Conservation (phyloP, 2,888 invertebrate genomes). For the Pharmacophagus antenor region DNA sequence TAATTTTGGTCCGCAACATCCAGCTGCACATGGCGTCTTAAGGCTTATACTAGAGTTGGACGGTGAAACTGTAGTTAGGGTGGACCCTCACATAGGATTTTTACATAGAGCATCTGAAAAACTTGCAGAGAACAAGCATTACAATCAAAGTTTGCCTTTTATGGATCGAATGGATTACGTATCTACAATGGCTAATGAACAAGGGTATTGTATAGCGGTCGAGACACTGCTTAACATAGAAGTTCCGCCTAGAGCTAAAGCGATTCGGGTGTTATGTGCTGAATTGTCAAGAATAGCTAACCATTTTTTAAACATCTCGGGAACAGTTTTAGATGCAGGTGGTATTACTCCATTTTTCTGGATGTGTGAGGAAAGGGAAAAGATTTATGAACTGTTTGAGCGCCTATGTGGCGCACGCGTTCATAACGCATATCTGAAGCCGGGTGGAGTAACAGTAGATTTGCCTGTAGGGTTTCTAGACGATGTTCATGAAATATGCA, state of each 20-base stretch:
- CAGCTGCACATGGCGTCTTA: constrained; percentile 94
- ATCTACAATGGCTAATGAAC: constrained; percentile 91
- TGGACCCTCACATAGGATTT: constrained; percentile 93
- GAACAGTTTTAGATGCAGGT: constrained; percentile 90
- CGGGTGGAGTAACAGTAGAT: constrained; percentile 87
- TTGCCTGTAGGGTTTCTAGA: constrained; percentile 85
- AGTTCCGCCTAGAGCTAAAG: constrained; percentile 88
- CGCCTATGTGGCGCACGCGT: constrained; percentile 90
- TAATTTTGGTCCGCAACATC: constrained; percentile 95
- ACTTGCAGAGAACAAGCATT: constrained; percentile 93
- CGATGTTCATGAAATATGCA: constrained; percentile 87
- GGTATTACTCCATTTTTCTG: constrained; percentile 95
- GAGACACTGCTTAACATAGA: constrained; percentile 91
- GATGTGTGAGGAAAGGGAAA: constrained; percentile 94
- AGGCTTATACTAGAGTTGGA: constrained; percentile 89
- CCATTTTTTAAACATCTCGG: constrained; percentile 88
- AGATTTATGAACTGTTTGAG: constrained; percentile 92
- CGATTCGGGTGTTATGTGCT: constrained; percentile 87
- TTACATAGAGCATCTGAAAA: constrained; percentile 95
- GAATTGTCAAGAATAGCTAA: constrained; percentile 90
- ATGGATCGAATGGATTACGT: constrained; percentile 95
- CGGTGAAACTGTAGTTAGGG: constrained; percentile 88
- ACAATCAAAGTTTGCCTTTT: constrained; percentile 90
- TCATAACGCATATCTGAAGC: constrained; percentile 90
- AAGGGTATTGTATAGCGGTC: constrained; percentile 87